A percentile compares a stretch with the other conserved stretches of the same genome.
These are phyloP conservation scores for Rhinella marina DNA, from an alignment of 2,797 vertebrate genomes.

Conservation along the genomic window DNA sequence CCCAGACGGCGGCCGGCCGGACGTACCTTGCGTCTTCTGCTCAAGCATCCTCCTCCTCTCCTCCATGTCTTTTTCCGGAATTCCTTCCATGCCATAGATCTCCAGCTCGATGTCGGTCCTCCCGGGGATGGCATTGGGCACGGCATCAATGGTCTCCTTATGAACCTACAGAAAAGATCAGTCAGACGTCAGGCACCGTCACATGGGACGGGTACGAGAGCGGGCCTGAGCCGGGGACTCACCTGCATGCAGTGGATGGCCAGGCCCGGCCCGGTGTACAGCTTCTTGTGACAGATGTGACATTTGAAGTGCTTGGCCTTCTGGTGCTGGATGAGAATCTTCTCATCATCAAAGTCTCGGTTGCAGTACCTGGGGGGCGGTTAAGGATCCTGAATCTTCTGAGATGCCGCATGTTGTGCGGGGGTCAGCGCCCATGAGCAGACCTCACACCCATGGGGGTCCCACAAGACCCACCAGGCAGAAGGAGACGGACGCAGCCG, in stretches of 20 bases:
- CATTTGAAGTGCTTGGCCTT: slow-evolving; percentile 99
- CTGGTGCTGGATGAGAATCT: slow-evolving; percentile 98
- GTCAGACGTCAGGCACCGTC: neutral
- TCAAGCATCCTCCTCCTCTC: slow-evolving; percentile 91
- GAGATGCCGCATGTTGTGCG: no score
- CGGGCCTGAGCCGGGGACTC: no score
- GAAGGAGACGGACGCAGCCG: no score
- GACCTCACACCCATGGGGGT: no score
- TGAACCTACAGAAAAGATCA: slow-evolving; percentile 81
- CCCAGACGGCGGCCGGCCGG: neutral
- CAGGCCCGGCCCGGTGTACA: slow-evolving; percentile 96
- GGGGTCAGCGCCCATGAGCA: no score
- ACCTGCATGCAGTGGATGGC: slow-evolving; percentile 99
- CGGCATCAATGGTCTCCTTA: slow-evolving; percentile 97
- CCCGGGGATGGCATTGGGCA: slow-evolving; percentile 97
- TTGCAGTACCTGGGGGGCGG: slow-evolving; percentile 89
- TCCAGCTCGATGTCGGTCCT: slow-evolving; percentile 97
- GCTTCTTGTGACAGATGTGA: slow-evolving; percentile 98
- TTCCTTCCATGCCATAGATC: slow-evolving; percentile 99
- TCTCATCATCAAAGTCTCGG: slow-evolving; percentile 98
- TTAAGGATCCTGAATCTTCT: slow-evolving; percentile 67
- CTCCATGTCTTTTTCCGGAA: slow-evolving; percentile 99
- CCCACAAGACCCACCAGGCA: no score
- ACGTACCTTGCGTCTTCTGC: slow-evolving; percentile 94
- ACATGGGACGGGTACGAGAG: no score